A percentile compares a stretch with the other conserved stretches of the same genome.
Conservation (phyloP, 2,888 invertebrate genomes). For the Lasius platythorax region DNA sequence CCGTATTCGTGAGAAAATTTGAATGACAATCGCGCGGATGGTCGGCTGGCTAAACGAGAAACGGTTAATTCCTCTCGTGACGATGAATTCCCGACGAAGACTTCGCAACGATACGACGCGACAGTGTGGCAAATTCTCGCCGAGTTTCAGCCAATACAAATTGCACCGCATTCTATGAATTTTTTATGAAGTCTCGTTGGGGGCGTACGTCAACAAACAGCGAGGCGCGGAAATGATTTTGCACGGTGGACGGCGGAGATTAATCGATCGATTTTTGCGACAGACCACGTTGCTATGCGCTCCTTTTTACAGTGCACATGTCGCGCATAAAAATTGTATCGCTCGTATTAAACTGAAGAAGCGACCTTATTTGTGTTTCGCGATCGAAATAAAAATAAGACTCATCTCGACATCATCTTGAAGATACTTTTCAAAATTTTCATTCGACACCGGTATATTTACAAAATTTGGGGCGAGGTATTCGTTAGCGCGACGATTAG, state of each 20-base stretch:
- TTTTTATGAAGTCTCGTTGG: constrained; percentile 54
- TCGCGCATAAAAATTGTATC: constrained; percentile 13
- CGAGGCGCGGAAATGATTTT: constrained; percentile 38
- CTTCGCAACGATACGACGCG: constrained; percentile 7
- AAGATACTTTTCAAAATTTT: neutral
- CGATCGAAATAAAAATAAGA: constrained; percentile 5
- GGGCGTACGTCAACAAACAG: constrained; percentile 45
- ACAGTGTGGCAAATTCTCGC: constrained; percentile 37
- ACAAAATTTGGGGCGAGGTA: constrained; percentile 28
- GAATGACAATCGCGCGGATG: constrained; percentile 14
- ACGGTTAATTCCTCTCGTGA: constrained; percentile 57
- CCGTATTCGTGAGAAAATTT: constrained; percentile 40
- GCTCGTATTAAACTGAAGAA: neutral
- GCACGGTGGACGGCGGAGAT: constrained; percentile 22
- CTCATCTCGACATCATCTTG: neutral
- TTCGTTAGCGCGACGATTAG: constrained; percentile 40
- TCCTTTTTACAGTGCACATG: constrained; percentile 30
- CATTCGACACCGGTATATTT: neutral
- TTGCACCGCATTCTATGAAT: constrained; percentile 47
- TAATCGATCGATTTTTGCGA: constrained; percentile 49
- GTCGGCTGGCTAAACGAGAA: constrained; percentile 30
- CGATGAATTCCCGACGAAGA: constrained; percentile 33
- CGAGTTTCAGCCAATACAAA: constrained; percentile 36
- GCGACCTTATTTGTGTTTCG: neutral
- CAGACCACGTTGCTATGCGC: constrained; percentile 17